Conservation (phyloP, 2,888 invertebrate species). For the Rhopalosiphum nymphaeae region DNA sequence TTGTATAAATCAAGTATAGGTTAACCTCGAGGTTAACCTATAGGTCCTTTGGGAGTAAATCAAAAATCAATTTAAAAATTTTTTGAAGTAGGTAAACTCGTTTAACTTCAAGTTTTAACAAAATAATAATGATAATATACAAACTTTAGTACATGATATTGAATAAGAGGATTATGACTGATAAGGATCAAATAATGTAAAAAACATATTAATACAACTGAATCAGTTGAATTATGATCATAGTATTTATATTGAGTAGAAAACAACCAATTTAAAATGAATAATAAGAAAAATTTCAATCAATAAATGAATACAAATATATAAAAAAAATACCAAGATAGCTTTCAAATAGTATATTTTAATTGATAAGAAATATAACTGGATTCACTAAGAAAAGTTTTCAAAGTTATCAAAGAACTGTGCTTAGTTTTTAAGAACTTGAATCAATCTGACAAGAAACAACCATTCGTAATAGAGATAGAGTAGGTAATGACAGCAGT, state of each 20-base stretch:
- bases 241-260: background rate
- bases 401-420: background rate
- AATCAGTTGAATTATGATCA: background rate
- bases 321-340: background rate
- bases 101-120: background rate
- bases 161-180: background rate
- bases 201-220: background rate
- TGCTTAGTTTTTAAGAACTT: background rate
- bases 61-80: background rate
- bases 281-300: background rate
- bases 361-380: background rate
- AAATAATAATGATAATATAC: background rate
- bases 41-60: background rate
- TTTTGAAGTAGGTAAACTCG: background rate
- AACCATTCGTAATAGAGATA: background rate
- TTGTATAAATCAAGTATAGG: background rate
- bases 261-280: background rate
- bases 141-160: background rate
- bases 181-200: constrained; percentile 13
- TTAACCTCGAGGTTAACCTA: no score
- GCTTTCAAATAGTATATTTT: background rate
- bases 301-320: background rate
- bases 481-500: background rate
- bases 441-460: background rate
- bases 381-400: background rate